Evolutionary conservation across 2,113 vertebrate species (phyloP).

Genomic region (Plectropomus leopardus): DNA sequence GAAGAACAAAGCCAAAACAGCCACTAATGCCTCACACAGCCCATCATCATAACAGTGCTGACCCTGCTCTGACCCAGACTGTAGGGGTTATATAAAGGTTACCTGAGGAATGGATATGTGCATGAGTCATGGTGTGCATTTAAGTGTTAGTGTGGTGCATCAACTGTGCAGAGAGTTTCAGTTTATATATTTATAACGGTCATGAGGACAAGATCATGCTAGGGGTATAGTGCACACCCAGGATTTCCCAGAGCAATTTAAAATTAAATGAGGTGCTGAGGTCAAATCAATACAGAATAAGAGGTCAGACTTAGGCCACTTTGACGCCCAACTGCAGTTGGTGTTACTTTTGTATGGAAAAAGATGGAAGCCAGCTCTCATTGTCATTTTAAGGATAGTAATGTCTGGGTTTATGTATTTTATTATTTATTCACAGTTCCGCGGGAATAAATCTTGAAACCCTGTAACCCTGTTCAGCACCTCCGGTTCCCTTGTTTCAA

Average conservation of each 20-base stretch:
- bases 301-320: background rate
- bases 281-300: constrained; percentile 32
- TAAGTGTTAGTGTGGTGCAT: background rate
- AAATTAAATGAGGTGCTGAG: constrained; percentile 11
- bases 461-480: too few relatives aligned
- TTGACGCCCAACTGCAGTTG: background rate
- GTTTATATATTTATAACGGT: constrained; percentile 10
- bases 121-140: background rate
- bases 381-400: background rate
- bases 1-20: constrained; percentile 5
- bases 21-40: background rate
- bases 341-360: background rate
- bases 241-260: constrained; percentile 9
- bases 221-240: background rate
- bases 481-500: too few relatives aligned
- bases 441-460: too few relatives aligned
- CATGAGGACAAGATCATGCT: background rate
- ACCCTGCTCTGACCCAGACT: background rate
- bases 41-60: constrained; percentile 2
- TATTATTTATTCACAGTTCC: too few relatives aligned
- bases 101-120: background rate
- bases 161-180: background rate
- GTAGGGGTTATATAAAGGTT: constrained; percentile 28
- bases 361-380: background rate
- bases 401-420: background rate